phyloP scores from a whole-genome alignment of 1,140 invertebrate species.

The Saccostrea echinata region DNA sequence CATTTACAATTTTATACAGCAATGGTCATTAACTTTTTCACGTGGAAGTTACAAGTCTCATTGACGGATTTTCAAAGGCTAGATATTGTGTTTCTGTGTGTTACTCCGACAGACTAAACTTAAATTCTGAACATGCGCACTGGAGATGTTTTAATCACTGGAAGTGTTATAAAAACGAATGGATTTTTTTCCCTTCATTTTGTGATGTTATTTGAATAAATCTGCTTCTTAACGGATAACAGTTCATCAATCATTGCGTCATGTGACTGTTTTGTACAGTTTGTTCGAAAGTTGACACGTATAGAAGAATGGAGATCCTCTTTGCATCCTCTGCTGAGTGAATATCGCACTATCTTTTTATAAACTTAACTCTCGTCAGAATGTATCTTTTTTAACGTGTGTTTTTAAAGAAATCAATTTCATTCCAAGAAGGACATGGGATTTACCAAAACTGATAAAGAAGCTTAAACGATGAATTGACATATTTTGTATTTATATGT shows the following conservation, averaged over 20 bases:
- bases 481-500: no score
- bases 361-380: no score
- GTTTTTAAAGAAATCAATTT: no score
- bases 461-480: no score
- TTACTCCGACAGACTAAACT: no score
- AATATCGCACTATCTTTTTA: constrained; percentile 56
- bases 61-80: neutral
- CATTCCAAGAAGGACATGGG: no score
- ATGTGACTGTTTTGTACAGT: constrained; percentile 39
- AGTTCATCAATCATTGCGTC: constrained; percentile 47
- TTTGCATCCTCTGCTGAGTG: constrained; percentile 62
- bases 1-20: constrained; percentile 47
- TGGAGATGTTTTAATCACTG: neutral
- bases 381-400: no score
- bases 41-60: neutral
- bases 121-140: constrained; percentile 20
- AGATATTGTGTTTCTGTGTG: constrained; percentile 48
- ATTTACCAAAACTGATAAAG: no score
- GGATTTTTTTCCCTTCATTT: constrained; percentile 43
- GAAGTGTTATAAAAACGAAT: constrained; percentile 30
- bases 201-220: constrained; percentile 60
- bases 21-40: neutral
- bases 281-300: constrained; percentile 37
- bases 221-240: constrained; percentile 50
- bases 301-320: constrained; percentile 60